Evolutionary conservation across 1,140 invertebrate genomes (phyloP), one percentile per base, ranked within the genome.

Genomic region (Aphelenchoides fujianensis): DNA sequence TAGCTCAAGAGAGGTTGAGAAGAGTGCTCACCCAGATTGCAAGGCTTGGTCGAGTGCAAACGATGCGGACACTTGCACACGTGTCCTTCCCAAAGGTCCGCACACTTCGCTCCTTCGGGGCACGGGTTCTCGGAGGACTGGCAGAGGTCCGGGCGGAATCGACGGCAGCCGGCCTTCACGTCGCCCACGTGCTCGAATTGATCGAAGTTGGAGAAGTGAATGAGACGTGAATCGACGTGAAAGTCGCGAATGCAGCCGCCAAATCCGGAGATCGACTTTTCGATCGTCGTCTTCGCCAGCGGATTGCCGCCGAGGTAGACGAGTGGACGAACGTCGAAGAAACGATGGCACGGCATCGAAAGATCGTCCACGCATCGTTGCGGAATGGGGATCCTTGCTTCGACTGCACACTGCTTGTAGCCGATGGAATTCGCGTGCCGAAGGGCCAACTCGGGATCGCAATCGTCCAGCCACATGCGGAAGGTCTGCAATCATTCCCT

Each of bases 271-370:
- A n/a, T 2, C 35, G 35, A 9, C 35, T 12, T 48, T 23, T 48
- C 41, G n/a, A n/a, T n/a, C n/a, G n/a, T n/a, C 12, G 35, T 5
- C 32, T 12, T 73, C 30, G 0, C 30, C 19, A 53, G 19, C 23
- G 95, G 94, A 2, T 97, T 85, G 0, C 95, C 95, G 1, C 96
- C 96, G 23, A 99, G 86, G 85, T 97, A 94, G 5, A 98, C 84
- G 0, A 95, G 95, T 1, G 95, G 94, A 0, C 93, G 96, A 2
- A 98, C 85, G 85, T 99, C 96, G 27, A 99, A 85, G 81, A 96
- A 95, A 54, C 95, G 89, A 83, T 96, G 92, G 82, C 96, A 99
- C 3, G 91, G 92, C 85, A 95, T 93, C 0, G 93, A 93, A 12
- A 92, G 88, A 64, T 91, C 89, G 7, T 89, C 85, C 3, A 91